These are phyloP conservation scores for Coecobrya sp. DNA, from an alignment of 2,888 invertebrate genomes.

Conservation along the genomic window DNA sequence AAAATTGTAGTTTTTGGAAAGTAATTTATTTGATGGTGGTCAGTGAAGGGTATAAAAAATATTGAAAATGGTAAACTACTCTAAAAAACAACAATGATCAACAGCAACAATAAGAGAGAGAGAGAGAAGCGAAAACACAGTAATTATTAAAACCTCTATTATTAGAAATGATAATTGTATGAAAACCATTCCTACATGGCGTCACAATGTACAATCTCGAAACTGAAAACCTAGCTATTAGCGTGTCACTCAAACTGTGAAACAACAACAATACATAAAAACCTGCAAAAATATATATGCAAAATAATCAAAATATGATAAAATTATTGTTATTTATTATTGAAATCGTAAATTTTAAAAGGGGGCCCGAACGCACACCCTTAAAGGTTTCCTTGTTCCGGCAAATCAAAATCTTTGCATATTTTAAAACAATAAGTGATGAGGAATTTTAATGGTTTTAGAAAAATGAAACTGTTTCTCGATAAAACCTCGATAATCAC, in stretches of 20 bases:
- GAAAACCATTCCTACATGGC: background rate
- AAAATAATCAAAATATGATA: background rate
- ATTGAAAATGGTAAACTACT: background rate
- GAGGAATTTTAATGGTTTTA: background rate
- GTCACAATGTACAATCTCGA: slow-evolving; percentile 32
- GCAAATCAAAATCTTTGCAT: background rate
- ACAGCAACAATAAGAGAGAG: no score
- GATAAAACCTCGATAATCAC: no score
- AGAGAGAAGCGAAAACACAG: no score
- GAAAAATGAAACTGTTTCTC: background rate
- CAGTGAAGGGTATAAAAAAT: slow-evolving; percentile 14
- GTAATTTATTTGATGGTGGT: slow-evolving; percentile 17
- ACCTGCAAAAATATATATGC: background rate
- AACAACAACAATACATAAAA: background rate
- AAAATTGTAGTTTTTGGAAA: slow-evolving; percentile 22
- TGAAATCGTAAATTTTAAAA: background rate
- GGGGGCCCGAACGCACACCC: no score
- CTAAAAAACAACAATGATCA: background rate
- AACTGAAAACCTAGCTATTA: slow-evolving; percentile 54
- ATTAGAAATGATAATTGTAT: background rate
- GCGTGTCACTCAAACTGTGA: slow-evolving; percentile 47
- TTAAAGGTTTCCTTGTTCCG: slow-evolving; percentile 39
- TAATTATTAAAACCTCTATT: no score
- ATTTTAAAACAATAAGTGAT: no score
- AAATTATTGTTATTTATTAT: background rate